Conservation (phyloP, 2,797 vertebrate genomes). For the Manis javanica region DNA sequence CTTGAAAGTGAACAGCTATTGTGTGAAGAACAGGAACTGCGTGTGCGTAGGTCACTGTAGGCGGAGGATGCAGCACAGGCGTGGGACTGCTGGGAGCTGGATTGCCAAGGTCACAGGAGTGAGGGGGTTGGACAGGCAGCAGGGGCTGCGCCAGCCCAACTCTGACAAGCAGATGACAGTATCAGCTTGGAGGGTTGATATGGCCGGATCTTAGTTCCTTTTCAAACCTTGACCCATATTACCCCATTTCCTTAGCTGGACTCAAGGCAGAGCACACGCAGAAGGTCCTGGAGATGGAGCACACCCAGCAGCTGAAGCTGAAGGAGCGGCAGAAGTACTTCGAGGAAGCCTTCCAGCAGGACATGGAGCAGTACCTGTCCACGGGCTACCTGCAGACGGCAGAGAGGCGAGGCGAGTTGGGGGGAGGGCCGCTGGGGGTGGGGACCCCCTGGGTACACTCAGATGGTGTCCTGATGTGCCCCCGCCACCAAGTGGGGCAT, state of each 20-base stretch:
- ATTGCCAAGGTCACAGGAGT: background rate
- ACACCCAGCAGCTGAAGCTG: conserved; percentile 94
- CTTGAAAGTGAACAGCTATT: background rate
- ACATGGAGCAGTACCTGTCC: conserved; percentile 98
- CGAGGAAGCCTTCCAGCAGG: conserved; percentile 98
- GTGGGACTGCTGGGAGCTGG: background rate
- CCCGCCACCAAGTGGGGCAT: fast-evolving
- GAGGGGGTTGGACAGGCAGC: fast-evolving
- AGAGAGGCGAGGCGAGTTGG: conserved; percentile 93
- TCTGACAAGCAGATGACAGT: no score
- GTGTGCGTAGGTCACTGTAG: no score
- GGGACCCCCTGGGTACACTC: background rate
- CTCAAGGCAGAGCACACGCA: conserved; percentile 92
- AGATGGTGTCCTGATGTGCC: fast-evolving
- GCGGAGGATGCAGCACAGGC: background rate
- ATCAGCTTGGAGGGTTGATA: background rate
- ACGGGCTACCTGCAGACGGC: conserved; percentile 96
- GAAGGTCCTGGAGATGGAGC: conserved; percentile 93
- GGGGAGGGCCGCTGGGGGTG: background rate
- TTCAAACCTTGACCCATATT: background rate
- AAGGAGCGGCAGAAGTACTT: conserved; percentile 98
- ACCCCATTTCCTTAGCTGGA: conserved; percentile 89
- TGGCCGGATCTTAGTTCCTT: background rate
- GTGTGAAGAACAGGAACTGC: background rate
- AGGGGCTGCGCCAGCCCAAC: fast-evolving